Conservation (phyloP, 1,140 invertebrate genomes). For the Drosophila subpulchrella region DNA sequence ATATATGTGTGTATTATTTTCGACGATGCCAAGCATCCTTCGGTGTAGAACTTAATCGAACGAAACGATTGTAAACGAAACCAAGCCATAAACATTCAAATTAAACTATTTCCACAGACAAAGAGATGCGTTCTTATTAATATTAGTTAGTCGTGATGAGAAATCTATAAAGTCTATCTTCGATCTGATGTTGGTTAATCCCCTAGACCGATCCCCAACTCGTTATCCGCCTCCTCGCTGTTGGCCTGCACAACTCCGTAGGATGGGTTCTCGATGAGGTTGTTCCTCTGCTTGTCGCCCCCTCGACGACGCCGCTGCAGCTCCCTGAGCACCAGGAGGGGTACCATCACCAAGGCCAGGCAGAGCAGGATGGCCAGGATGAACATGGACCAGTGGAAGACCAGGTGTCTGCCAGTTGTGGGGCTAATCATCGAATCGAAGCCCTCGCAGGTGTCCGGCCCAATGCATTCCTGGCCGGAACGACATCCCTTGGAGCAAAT, state of each 20-base stretch:
- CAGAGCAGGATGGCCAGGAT: constrained; percentile 50
- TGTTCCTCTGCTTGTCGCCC: constrained; percentile 51
- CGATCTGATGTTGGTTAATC: constrained; percentile 19
- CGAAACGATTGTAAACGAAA: constrained; percentile 38
- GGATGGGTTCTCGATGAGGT: constrained; percentile 76
- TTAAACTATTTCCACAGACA: constrained; percentile 51
- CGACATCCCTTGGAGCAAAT: constrained; percentile 86
- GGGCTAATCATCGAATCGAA: neutral
- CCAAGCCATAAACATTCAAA: constrained; percentile 70
- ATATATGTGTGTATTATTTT: constrained; percentile 50
- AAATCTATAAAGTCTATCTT: neutral
- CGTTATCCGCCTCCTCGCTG: constrained; percentile 42
- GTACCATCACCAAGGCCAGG: constrained; percentile 49
- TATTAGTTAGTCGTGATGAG: neutral
- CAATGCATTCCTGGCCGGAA: constrained; percentile 64
- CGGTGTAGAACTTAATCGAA: constrained; percentile 36
- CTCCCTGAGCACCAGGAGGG: constrained; percentile 57
- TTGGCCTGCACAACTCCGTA: constrained; percentile 67
- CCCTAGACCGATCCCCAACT: constrained; percentile 44
- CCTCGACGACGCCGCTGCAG: constrained; percentile 41
- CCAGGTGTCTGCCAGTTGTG: neutral
- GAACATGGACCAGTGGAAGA: constrained; percentile 39
- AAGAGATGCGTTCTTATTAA: neutral
- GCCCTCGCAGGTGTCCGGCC: constrained; percentile 39
- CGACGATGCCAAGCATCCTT: constrained; percentile 64